Conservation (phyloP, 2,888 invertebrate species). For the Xestia xanthographa region DNA sequence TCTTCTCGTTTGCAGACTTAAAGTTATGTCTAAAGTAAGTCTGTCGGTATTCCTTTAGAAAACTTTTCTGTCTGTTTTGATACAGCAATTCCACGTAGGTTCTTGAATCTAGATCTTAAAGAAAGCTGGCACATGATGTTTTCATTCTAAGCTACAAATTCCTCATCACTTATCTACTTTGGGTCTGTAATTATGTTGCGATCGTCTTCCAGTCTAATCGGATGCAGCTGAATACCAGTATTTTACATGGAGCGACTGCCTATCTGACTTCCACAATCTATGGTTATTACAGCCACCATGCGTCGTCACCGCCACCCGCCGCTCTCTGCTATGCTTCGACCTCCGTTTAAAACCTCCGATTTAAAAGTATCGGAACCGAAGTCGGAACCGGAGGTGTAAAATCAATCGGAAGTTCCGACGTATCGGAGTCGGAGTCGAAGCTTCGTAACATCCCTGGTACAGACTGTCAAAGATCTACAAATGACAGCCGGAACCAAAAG, state of each 20-base stretch:
- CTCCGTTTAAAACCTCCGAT: too few species aligned
- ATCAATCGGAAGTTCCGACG: too few species aligned
- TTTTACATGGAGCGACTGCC: background rate
- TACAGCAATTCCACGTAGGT: background rate
- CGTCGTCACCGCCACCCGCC: too few species aligned
- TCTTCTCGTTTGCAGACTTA: background rate
- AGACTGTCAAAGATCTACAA: background rate
- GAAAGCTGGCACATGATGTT: background rate
- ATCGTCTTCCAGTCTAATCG: background rate
- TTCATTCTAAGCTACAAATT: background rate
- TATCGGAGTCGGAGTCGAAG: too few species aligned
- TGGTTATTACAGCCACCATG: too few species aligned
- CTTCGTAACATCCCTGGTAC: too few species aligned
- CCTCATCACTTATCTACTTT: background rate
- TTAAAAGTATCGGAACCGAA: too few species aligned
- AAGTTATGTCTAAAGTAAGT: background rate
- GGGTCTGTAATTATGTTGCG: background rate
- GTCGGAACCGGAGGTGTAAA: too few species aligned
- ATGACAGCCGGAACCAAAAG: background rate
- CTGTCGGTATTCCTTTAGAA: background rate
- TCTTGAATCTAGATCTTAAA: background rate
- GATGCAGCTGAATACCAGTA: background rate
- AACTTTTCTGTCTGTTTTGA: background rate
- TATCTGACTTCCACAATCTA: background rate
- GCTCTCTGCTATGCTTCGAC: too few species aligned